Percentiles rank a stretch among this genome's conserved stretches.
These are phyloP conservation scores for Chrysodeixis includens DNA, from an alignment of 2,888 invertebrate genomes.

Conservation along the genomic window DNA sequence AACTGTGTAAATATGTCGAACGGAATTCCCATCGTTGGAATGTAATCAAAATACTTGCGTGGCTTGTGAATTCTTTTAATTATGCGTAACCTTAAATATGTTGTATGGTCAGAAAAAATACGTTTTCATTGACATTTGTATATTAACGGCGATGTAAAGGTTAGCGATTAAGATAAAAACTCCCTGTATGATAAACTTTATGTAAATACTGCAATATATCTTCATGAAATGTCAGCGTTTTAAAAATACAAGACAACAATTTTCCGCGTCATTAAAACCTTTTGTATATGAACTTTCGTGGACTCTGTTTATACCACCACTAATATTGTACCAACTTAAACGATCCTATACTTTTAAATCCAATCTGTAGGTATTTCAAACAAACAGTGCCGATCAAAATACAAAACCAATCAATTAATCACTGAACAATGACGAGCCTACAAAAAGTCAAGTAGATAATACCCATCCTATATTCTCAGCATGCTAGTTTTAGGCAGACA, in stretches of 20 bases:
- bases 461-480: conserved; percentile 1
- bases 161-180: conserved; percentile 1
- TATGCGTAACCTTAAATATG: conserved; percentile 21
- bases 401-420: no score
- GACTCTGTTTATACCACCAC: no score
- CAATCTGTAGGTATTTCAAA: no score
- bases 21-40: conserved; percentile 10
- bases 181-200: background rate
- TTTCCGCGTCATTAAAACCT: no score
- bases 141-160: background rate
- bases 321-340: no score
- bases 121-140: background rate
- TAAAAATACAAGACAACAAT: no score
- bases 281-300: no score
- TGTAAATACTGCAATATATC: background rate
- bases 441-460: conserved; percentile 1
- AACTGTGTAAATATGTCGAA: conserved; percentile 8
- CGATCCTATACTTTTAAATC: no score
- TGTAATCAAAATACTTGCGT: conserved; percentile 32
- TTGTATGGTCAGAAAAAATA: conserved; percentile 12
- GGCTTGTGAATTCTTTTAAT: conserved; percentile 22
- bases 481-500: conserved; percentile 26
- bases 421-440: background rate
- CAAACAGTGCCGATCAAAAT: no score
- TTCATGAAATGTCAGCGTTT: background rate